phyloP scores from a whole-genome alignment of 2,888 invertebrate species.

The Notodonta ziczac region DNA sequence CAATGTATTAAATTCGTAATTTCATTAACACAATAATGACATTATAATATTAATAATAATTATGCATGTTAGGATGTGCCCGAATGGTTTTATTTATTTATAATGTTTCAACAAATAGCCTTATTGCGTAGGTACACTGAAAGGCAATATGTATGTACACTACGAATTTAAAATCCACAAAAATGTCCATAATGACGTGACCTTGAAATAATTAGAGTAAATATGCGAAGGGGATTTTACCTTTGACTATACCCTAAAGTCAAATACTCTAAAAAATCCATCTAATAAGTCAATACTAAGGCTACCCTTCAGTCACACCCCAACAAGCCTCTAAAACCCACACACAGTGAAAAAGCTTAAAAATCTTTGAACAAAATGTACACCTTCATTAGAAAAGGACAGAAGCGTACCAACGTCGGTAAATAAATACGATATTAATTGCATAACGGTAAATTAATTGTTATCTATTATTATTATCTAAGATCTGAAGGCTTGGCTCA shows the following conservation, averaged over 20 bases:
- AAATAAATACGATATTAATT: constrained; percentile 35
- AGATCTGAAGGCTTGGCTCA: no score
- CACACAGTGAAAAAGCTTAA: constrained; percentile 26
- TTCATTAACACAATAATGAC: not conserved
- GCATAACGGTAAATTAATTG: constrained; percentile 23
- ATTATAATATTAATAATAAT: not conserved
- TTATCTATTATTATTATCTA: not conserved
- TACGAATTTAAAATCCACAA: no score
- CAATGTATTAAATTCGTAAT: constrained; percentile 44
- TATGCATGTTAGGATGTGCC: not conserved
- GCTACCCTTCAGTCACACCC: not conserved
- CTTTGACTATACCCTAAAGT: no score
- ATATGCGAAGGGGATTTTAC: no score
- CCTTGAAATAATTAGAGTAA: no score
- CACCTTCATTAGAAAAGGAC: constrained; percentile 30
- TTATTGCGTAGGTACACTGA: no score
- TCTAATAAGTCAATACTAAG: no score
- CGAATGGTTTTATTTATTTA: not conserved
- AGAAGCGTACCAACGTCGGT: constrained; percentile 27
- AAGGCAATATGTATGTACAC: no score
- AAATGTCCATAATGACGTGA: no score
- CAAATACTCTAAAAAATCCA: no score
- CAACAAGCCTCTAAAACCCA: constrained; percentile 16
- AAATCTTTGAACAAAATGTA: constrained; percentile 40
- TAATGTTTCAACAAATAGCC: no score